phyloP scores from a whole-genome alignment of 2,888 invertebrate species.

The Limnephilus marmoratus region DNA sequence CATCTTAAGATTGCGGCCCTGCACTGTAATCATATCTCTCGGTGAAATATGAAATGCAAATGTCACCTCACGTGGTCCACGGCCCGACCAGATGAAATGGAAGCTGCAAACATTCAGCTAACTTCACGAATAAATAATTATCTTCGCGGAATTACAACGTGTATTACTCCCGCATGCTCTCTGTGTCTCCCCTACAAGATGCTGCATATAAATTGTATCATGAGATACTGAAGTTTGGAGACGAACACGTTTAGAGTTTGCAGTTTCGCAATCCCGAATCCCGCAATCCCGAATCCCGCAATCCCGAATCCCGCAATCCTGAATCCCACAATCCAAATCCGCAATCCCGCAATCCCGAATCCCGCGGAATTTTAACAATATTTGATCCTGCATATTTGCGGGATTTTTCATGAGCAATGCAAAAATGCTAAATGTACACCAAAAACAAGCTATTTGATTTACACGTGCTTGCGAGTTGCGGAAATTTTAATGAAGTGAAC shows the following conservation, averaged over 20 bases:
- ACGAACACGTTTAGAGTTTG: background rate
- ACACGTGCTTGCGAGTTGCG: no score
- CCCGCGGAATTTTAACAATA: no score
- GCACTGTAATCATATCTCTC: background rate
- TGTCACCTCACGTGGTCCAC: slow-evolving; percentile 32
- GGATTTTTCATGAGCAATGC: no score
- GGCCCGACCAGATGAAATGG: slow-evolving; percentile 33
- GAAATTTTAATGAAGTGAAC: no score
- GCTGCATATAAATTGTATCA: background rate
- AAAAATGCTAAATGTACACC: no score
- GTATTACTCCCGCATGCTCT: background rate
- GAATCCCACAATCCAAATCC: no score
- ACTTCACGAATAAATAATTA: slow-evolving; percentile 6
- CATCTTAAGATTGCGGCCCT: slow-evolving; percentile 1
- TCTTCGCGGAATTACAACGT: slow-evolving; percentile 12
- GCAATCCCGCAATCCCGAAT: no score
- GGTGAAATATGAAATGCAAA: slow-evolving; percentile 48
- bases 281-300: no score
- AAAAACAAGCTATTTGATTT: no score
- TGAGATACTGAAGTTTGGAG: background rate
- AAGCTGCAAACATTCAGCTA: background rate
- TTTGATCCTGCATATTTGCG: no score
- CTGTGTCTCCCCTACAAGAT: slow-evolving; percentile 4
- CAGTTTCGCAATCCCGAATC: background rate
- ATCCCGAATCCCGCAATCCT: no score